phyloP scores from a whole-genome alignment of 1,140 invertebrate genomes.

The Gryon sp. region DNA sequence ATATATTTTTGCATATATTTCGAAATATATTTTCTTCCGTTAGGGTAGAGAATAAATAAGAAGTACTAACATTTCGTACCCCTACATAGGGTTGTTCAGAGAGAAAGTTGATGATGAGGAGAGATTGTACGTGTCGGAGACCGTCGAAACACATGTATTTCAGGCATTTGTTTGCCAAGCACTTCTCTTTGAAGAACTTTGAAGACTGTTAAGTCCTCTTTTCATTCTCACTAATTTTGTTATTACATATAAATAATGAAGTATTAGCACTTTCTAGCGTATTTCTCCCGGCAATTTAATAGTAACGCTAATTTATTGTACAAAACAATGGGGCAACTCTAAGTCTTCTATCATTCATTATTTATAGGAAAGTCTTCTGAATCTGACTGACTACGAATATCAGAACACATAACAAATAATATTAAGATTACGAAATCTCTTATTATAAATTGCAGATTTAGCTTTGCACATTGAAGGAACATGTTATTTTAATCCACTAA shows the following conservation, averaged over 20 bases:
- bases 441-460: constrained; percentile 15
- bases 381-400: constrained; percentile 17
- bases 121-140: constrained; percentile 20
- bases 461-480: neutral
- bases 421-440: neutral
- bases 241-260: constrained; percentile 10
- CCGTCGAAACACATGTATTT: constrained; percentile 5
- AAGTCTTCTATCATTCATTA: constrained; percentile 16
- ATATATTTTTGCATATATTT: no score
- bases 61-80: constrained; percentile 19
- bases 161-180: constrained; percentile 2
- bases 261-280: neutral
- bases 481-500: neutral
- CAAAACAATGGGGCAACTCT: no score
- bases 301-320: no score
- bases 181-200: constrained; percentile 14
- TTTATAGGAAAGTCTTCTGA: no score
- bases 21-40: no score
- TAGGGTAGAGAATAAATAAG: constrained; percentile 23
- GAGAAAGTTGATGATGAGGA: constrained; percentile 29
- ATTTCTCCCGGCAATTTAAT: no score
- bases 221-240: neutral
- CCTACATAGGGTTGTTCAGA: constrained; percentile 4
- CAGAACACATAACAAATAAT: constrained; percentile 6
- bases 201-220: neutral